These are phyloP conservation scores for Chaetodon trifascialis DNA, from an alignment of 2,113 vertebrate species.

Conservation along the genomic window DNA sequence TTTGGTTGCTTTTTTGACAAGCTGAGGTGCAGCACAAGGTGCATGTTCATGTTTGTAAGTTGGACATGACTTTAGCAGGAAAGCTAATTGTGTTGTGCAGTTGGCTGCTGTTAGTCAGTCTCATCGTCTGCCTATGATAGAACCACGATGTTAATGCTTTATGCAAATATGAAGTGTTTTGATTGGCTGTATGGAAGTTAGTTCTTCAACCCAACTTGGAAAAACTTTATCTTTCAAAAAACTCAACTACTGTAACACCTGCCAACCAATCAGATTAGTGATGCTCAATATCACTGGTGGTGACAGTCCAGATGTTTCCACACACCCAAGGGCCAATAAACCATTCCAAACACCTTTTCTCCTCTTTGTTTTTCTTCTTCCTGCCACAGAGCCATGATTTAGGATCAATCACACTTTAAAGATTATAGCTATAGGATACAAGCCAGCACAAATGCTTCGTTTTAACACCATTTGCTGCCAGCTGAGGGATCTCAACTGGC, in stretches of 20 bases:
- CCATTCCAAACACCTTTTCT: constrained; percentile 21
- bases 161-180: not conserved
- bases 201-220: not conserved
- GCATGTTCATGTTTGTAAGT: not conserved
- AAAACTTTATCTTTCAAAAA: constrained; percentile 28
- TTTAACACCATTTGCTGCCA: constrained; percentile 51
- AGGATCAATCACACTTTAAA: constrained; percentile 52
- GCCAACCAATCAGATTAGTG: constrained; percentile 2
- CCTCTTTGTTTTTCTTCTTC: constrained; percentile 23
- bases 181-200: not conserved
- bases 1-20: not conserved
- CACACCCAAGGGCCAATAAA: constrained; percentile 6
- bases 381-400: constrained; percentile 19
- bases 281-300: constrained; percentile 4
- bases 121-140: not conserved
- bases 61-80: not conserved
- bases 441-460: constrained; percentile 37
- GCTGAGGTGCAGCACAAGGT: not conserved
- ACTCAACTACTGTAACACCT: not conserved
- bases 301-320: constrained; percentile 38
- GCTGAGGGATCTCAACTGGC: constrained; percentile 44
- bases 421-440: constrained; percentile 43
- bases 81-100: not conserved
- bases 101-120: not conserved
- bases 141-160: not conserved